These are phyloP conservation scores for Amniataba percoides DNA, from an alignment of 2,797 vertebrate genomes.

Conservation along the genomic window DNA sequence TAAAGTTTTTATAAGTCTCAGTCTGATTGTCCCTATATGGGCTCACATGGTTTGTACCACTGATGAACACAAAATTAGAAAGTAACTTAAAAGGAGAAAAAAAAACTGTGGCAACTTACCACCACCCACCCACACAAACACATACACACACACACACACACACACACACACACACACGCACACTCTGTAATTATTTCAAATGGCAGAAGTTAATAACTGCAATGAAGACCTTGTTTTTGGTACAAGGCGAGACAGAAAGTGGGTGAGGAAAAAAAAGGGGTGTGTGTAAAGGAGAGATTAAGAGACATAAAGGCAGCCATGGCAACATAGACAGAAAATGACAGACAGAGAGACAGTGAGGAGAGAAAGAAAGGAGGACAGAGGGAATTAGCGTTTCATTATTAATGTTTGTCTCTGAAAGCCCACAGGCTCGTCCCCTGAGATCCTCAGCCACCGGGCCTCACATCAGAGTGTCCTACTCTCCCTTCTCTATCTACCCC, in stretches of 20 bases:
- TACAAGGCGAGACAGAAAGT: slow-evolving; percentile 24
- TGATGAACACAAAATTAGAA: slow-evolving; percentile 5
- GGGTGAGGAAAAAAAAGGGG: slow-evolving; percentile 18
- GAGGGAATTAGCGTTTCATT: slow-evolving; percentile 86
- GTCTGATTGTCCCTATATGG: neutral
- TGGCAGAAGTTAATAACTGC: slow-evolving; percentile 34
- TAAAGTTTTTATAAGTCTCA: neutral
- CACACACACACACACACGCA: neutral
- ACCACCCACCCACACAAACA: neutral
- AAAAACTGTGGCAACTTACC: neutral
- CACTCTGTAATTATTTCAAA: slow-evolving; percentile 25
- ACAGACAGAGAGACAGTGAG: slow-evolving; percentile 46
- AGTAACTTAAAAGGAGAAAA: neutral
- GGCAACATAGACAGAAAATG: slow-evolving; percentile 38
- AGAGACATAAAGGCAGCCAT: slow-evolving; percentile 39
- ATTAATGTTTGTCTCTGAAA: slow-evolving; percentile 87
- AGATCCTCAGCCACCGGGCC: slow-evolving; percentile 62
- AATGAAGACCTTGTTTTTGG: slow-evolving; percentile 49
- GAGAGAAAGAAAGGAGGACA: slow-evolving; percentile 80
- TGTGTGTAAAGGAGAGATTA: slow-evolving; percentile 33
- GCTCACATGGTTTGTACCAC: neutral
- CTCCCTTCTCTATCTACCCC: slow-evolving; percentile 31
- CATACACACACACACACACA: no score
- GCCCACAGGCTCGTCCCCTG: slow-evolving; percentile 67
- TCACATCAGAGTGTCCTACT: slow-evolving; percentile 57